These are phyloP conservation scores for Myotis planiceps DNA, from an alignment of 2,797 vertebrate species.

Conservation along the genomic window DNA sequence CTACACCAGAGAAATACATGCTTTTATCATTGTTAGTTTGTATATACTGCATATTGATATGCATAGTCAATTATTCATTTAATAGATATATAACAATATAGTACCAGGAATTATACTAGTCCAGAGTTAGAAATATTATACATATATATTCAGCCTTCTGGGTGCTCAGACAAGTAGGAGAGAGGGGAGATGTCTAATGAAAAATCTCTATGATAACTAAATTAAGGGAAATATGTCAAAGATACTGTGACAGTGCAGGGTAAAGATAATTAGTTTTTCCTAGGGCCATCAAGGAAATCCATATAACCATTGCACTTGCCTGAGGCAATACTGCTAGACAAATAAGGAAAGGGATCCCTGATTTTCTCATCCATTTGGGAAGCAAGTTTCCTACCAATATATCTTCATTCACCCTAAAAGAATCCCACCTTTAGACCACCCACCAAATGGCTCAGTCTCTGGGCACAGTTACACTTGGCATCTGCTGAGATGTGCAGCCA, in stretches of 20 bases:
- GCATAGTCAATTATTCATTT: background rate
- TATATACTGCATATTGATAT: background rate
- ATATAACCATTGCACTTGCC: background rate
- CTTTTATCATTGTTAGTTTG: background rate
- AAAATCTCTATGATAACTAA: background rate
- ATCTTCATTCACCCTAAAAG: slow-evolving; percentile 46
- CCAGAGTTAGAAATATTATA: background rate
- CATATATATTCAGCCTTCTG: background rate
- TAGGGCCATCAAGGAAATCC: background rate
- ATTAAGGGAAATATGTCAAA: background rate
- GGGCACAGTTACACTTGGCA: slow-evolving; percentile 60
- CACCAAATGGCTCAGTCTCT: slow-evolving; percentile 56
- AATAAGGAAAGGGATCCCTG: background rate
- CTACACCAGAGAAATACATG: background rate
- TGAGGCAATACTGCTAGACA: background rate
- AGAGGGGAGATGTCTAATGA: background rate
- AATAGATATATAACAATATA: background rate
- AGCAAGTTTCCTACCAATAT: background rate
- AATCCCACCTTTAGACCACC: slow-evolving; percentile 53
- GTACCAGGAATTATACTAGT: background rate
- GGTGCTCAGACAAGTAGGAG: background rate
- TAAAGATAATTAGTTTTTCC: background rate
- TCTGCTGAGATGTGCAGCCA: slow-evolving; percentile 55
- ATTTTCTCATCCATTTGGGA: background rate
- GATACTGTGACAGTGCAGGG: background rate